Evolutionary conservation across 2,113 vertebrate genomes (phyloP), one percentile per base, ranked within the genome.

Genomic region (Indicator indicator): DNA sequence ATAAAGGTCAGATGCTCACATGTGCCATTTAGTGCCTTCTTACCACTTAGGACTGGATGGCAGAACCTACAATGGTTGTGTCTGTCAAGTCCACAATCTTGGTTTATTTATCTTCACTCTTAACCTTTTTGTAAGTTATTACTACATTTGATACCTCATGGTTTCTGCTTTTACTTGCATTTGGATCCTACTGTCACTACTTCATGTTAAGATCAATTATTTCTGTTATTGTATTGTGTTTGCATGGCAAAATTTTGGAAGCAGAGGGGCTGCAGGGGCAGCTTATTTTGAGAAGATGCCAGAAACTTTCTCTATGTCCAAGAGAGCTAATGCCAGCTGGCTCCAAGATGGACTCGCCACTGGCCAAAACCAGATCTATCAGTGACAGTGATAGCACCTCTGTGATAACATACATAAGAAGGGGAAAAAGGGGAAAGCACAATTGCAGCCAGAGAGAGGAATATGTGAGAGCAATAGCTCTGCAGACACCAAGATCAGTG

Each of bases 371-470:
- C 46, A 27, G 46, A 21, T 17, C 27, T 68, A 6, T 36, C 1
- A 2, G 8, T 1, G 1, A 19, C 1, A 2, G 2, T 56, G 26
- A 6, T 32, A 59, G 32, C 3, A 3, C 19, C 12, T 42, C 15
- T 52, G 36, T 67, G 36, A 60, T 9, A 79, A 26, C 6, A 9
- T 33, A 50, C 13, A 58, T 42, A 80, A 88, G 50, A 64, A 42
- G 65, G 44, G 15, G 44, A 17, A 46, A 46, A 46, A 17, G 17
- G 44, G 16, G 44, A 3, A 1, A 14, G 28, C 19, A 30, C 30
- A 59, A 32, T 19, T 55, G 9, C 18, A 46, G 9, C 38, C 52
- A 6, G 36, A 68, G 12, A 68, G 2, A 60, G 11, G 5, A 73
- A 7, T 48, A 59, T 16, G 12, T 28, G 58, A 70, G 27, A 82